Percentiles rank a stretch among this genome's conserved stretches.
Conservation (phyloP, 2,888 invertebrate species). For the Entomobrya proxima region DNA sequence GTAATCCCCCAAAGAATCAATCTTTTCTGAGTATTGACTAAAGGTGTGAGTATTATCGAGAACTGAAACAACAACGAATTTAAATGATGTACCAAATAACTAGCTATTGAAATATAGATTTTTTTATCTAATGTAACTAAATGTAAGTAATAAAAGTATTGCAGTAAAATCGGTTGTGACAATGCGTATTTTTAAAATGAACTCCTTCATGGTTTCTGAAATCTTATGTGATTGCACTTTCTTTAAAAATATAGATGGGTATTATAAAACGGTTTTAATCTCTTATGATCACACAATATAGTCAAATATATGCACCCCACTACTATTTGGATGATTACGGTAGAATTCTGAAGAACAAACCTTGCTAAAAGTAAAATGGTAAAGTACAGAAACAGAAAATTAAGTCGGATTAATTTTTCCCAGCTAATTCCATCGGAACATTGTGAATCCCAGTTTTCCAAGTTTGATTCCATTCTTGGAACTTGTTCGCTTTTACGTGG, state of each 20-base stretch:
- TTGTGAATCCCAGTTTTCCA: constrained; percentile 2
- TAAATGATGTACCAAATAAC: constrained; percentile 25
- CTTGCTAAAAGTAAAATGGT: background rate
- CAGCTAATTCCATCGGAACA: constrained; percentile 59
- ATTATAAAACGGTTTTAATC: too few species aligned
- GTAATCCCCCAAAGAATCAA: constrained; percentile 41
- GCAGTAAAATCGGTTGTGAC: too few species aligned
- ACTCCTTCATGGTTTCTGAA: too few species aligned
- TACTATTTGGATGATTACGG: background rate
- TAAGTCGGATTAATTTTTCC: constrained; percentile 66
- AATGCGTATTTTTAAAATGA: too few species aligned
- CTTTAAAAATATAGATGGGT: too few species aligned
- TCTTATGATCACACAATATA: background rate
- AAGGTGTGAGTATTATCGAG: constrained; percentile 11
- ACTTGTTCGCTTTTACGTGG: background rate
- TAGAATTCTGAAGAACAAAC: constrained; percentile 10
- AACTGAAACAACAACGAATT: constrained; percentile 29
- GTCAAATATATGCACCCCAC: background rate
- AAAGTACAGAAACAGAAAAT: constrained; percentile 24
- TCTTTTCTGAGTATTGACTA: background rate
- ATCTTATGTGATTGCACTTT: too few species aligned
- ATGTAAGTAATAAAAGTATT: too few species aligned
- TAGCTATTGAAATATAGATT: background rate
- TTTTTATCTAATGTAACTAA: too few species aligned
- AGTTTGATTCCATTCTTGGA: constrained; percentile 19